These are phyloP conservation scores for Edolisoma coerulescens DNA, from an alignment of 2,113 vertebrate species.

Conservation along the genomic window DNA sequence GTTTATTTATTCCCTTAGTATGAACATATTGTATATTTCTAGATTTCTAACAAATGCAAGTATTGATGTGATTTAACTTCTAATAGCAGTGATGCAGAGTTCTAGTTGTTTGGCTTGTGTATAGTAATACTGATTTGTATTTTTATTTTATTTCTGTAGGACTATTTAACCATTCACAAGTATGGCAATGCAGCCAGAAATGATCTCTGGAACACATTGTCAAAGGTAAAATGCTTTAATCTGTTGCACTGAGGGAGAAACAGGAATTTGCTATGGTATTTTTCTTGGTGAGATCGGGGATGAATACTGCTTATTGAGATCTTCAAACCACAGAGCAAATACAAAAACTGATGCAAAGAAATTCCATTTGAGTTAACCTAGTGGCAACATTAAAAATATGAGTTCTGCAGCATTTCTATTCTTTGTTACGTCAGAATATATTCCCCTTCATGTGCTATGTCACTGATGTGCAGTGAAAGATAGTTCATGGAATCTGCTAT, in stretches of 20 bases:
- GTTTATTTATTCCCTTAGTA: conserved; percentile 7
- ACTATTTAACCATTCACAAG: conserved; percentile 93
- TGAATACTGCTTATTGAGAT: neutral
- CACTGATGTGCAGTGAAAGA: neutral
- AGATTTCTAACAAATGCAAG: conserved; percentile 32
- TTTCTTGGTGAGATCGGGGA: neutral
- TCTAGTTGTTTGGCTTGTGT: conserved; percentile 38
- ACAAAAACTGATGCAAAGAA: neutral
- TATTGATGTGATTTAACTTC: conserved; percentile 7
- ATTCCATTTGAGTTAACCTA: neutral
- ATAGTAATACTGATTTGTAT: conserved; percentile 56
- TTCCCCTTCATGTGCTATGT: neutral
- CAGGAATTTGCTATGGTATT: neutral
- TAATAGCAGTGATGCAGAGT: neutral
- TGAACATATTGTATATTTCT: conserved; percentile 1
- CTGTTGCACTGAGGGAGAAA: neutral
- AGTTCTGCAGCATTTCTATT: neutral
- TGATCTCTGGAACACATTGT: conserved; percentile 90
- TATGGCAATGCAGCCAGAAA: conserved; percentile 92
- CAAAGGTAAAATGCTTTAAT: conserved; percentile 81
- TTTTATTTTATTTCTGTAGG: conserved; percentile 75
- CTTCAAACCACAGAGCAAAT: neutral
- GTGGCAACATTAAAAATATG: neutral
- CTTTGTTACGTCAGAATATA: neutral
- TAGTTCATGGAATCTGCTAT: neutral